Evolutionary conservation across 2,797 vertebrate species (phyloP).

Genomic region (Protonibea diacanthus): DNA sequence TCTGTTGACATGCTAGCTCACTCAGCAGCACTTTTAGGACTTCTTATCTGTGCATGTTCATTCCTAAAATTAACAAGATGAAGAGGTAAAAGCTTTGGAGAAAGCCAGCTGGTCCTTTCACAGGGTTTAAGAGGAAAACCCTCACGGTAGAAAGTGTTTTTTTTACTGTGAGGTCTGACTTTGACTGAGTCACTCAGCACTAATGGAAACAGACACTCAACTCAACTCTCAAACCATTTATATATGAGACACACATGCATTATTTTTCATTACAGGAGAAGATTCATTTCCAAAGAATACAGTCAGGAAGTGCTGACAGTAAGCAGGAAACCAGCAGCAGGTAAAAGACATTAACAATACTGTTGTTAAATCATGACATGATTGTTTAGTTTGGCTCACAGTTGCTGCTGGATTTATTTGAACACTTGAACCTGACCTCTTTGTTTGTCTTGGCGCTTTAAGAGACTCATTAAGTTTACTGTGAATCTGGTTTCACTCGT

Average conservation of each 20-base stretch:
- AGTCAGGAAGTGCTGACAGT: too few relatives aligned
- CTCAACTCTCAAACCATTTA: not conserved
- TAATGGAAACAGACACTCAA: not conserved
- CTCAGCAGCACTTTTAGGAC: too few relatives aligned
- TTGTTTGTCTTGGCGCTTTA: conserved; percentile 19
- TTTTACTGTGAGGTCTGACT: too few relatives aligned
- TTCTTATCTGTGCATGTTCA: too few relatives aligned
- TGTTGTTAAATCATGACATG: not conserved
- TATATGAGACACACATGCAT: not conserved
- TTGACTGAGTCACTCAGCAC: not conserved
- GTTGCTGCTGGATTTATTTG: conserved; percentile 1
- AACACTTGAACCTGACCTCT: conserved; percentile 19
- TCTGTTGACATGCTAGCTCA: too few relatives aligned
- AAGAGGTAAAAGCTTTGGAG: too few relatives aligned
- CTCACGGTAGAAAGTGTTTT: too few relatives aligned
- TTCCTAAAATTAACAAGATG: too few relatives aligned
- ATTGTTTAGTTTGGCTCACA: conserved; percentile 18
- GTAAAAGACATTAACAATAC: not conserved
- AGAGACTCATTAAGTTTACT: conserved; percentile 15
- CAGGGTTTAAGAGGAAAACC: too few relatives aligned
- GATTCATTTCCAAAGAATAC: not conserved
- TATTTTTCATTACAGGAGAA: not conserved
- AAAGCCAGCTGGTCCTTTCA: too few relatives aligned
- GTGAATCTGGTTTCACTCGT: conserved; percentile 11
- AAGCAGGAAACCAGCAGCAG: not conserved